Evolutionary conservation across 1,140 invertebrate species (phyloP).

Genomic region (Condylostylus longicornis): DNA sequence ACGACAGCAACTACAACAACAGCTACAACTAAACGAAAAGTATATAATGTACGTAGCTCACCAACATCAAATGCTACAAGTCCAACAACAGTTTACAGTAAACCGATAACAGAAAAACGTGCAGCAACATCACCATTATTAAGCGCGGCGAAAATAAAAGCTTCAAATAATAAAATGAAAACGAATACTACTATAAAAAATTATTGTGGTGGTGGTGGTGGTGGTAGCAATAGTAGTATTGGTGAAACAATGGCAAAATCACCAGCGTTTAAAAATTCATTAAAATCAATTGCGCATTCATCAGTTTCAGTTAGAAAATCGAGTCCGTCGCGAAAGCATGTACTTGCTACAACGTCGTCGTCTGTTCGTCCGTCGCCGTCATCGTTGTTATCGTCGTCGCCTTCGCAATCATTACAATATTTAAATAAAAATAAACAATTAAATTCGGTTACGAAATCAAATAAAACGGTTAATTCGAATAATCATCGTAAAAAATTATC

Average conservation of each 20-base stretch:
- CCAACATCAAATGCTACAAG: slow-evolving; percentile 29
- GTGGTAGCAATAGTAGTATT: slow-evolving; percentile 1
- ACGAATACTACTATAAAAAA: background rate
- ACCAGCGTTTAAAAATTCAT: background rate
- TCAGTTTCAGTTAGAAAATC: slow-evolving; percentile 21
- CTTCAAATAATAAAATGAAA: background rate
- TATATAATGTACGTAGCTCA: slow-evolving; percentile 19
- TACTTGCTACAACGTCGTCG: slow-evolving; percentile 7
- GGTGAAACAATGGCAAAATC: slow-evolving; percentile 3
- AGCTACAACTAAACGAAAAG: background rate
- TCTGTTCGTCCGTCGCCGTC: slow-evolving; percentile 2
- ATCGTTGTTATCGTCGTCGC: slow-evolving; percentile 2
- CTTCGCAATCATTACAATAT: slow-evolving; percentile 1
- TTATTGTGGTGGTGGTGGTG: background rate
- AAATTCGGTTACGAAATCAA: too few relatives aligned
- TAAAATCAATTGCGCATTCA: slow-evolving; percentile 8
- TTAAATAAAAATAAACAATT: too few relatives aligned
- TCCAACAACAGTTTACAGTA: slow-evolving; percentile 21
- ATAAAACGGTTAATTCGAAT: too few relatives aligned
- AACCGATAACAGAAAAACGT: background rate
- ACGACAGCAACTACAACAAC: background rate
- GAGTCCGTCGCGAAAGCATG: slow-evolving; percentile 23
- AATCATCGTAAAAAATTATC: too few relatives aligned
- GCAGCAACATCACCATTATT: background rate
- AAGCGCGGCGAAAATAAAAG: slow-evolving; percentile 13